Base-by-base conservation (phyloP, 2,113 vertebrate species). In the Henicopernis longicauda region DNA sequence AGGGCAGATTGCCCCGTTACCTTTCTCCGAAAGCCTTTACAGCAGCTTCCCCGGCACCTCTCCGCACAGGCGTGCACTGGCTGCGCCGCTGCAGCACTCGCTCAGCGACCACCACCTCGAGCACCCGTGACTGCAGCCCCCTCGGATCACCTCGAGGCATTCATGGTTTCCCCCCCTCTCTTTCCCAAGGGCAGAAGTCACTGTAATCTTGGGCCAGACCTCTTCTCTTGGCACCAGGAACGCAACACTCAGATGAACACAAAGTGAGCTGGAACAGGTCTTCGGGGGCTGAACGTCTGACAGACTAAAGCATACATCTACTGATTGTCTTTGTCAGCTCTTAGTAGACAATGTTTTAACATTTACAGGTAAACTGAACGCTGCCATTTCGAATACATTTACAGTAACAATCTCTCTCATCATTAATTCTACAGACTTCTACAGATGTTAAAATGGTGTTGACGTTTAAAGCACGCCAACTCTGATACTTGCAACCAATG, bases 271-370 rank as follows among this genome's bases (percentile, higher is more conserved):
- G 71, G 70, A 90, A 70, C 36, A 54, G 32, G 89, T 97, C 94
- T 97, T 95, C 70, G 2, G 97, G 92, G 96, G 89, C 92, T 70
- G 57, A 73, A 85, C 0, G 5, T 89, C 93, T 90, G 87, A 96
- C 93, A 92, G 82, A 90, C 58, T 83, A 92, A 97, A 94, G 92
- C 84, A 87, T 92, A 90, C 87, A 87, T 95, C 89, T 95, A 10
- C 92, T 96, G 96, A 97, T 96, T 84, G 86, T 74, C 93, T 97
- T 88, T 97, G 97, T 96, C 96, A 97, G 94, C 73, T 97, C 92
- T 87, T 92, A 87, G 92, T 58, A 90, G 90, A 95, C 94, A 93
- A 77, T 80, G 90, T 89, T 96, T 96, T 97, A 97, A 92, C 95
- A 92, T 95, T 97, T 97, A 96, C 93, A 97, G 92, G 96, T 97